Conservation (phyloP, 2,888 invertebrate species). For the Ichneumoninae sp. region DNA sequence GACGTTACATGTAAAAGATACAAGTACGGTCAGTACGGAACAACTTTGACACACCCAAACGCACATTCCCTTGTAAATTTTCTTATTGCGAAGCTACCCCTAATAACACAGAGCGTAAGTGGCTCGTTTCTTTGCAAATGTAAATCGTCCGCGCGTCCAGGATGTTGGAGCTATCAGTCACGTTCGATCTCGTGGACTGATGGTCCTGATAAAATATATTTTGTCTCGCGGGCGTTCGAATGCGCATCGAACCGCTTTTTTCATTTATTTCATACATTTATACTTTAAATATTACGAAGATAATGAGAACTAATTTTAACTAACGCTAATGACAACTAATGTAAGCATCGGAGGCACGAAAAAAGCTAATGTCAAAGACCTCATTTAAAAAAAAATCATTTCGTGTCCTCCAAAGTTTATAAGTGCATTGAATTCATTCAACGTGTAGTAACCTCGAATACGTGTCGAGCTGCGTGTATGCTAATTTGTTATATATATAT, state of each 20-base stretch:
- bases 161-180: slow-evolving; percentile 51
- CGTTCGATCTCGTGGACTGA: slow-evolving; percentile 52
- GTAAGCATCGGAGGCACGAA: background rate
- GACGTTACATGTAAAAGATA: background rate
- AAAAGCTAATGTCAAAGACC: no score
- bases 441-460: no score
- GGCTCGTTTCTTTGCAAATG: slow-evolving; percentile 18
- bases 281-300: background rate
- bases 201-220: slow-evolving; percentile 13
- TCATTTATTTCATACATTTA: no score
- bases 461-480: no score
- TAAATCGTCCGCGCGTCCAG: slow-evolving; percentile 14
- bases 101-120: slow-evolving; percentile 11
- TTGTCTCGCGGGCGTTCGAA: background rate
- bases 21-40: background rate
- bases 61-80: slow-evolving; percentile 24
- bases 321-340: background rate
- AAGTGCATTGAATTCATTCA: no score
- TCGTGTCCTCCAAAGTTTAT: no score
- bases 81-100: slow-evolving; percentile 16
- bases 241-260: background rate
- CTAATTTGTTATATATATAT: no score
- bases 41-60: slow-evolving; percentile 14
- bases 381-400: no score
- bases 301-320: background rate